These are phyloP conservation scores for Etheostoma nigrum DNA, from an alignment of 2,797 vertebrate genomes.

Conservation along the genomic window DNA sequence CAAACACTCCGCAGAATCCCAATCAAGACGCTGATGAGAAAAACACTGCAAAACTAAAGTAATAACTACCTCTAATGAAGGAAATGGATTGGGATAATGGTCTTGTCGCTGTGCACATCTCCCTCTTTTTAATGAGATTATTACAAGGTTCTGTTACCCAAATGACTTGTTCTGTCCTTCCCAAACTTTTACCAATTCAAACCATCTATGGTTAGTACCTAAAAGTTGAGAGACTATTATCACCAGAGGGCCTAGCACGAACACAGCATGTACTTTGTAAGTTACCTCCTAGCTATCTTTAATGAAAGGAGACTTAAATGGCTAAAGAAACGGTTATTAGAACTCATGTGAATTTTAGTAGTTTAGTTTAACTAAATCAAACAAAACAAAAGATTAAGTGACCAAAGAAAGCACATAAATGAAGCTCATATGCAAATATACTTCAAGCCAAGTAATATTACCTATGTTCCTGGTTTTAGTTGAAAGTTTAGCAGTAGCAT, in stretches of 20 bases:
- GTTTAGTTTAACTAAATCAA: not conserved
- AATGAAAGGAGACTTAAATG: conserved; percentile 8
- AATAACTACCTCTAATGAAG: conserved; percentile 57
- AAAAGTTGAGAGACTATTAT: conserved; percentile 49
- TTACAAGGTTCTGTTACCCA: conserved; percentile 60
- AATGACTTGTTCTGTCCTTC: conserved; percentile 59
- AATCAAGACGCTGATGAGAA: conserved; percentile 69
- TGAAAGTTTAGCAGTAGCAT: not conserved
- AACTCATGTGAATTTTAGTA: not conserved
- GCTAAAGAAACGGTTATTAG: not conserved
- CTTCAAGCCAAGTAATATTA: not conserved
- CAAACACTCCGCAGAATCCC: conserved; percentile 37
- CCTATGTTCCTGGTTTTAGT: not conserved
- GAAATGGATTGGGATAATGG: conserved; percentile 52
- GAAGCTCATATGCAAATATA: not conserved
- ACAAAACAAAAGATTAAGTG: not conserved
- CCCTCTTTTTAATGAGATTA: conserved; percentile 66
- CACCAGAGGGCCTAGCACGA: conserved; percentile 51
- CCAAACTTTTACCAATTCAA: conserved; percentile 63
- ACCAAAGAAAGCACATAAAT: not conserved
- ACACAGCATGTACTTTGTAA: conserved; percentile 30
- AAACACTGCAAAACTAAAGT: conserved; percentile 48
- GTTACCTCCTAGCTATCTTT: conserved; percentile 26
- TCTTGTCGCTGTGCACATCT: conserved; percentile 42
- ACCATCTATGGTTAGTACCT: conserved; percentile 53